phyloP scores from a whole-genome alignment of 2,113 vertebrate genomes.

The Leucoraja erinaceus region DNA sequence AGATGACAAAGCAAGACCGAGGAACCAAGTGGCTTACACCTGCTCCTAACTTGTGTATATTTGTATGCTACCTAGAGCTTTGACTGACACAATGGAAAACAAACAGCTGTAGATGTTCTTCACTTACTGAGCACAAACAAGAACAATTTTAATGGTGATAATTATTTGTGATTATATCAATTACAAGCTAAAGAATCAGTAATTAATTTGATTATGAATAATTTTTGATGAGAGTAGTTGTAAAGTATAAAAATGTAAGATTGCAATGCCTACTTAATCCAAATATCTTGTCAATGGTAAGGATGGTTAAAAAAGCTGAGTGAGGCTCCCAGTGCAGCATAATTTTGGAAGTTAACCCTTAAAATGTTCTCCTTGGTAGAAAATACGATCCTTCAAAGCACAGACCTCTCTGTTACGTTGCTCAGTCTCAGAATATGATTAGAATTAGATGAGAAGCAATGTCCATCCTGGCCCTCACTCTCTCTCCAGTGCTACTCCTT shows the following conservation, averaged over 20 bases:
- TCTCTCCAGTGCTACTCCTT: neutral
- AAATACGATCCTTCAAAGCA: neutral
- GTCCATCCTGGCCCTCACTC: neutral
- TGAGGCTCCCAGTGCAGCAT: neutral
- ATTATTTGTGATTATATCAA: neutral
- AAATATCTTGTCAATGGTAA: neutral
- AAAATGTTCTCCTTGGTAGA: neutral
- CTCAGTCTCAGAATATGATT: neutral
- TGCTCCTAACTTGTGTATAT: too few species aligned
- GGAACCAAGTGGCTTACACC: too few species aligned
- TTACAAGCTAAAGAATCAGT: neutral
- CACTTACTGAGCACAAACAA: neutral
- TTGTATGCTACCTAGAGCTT: too few species aligned
- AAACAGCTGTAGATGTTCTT: neutral
- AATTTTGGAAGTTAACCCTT: neutral
- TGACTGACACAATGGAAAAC: too few species aligned
- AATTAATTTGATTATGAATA: neutral
- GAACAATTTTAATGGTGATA: neutral
- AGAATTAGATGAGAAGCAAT: neutral
- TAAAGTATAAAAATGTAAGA: neutral
- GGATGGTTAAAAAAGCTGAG: neutral
- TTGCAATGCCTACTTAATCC: neutral
- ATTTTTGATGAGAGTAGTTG: neutral
- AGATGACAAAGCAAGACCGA: too few species aligned
- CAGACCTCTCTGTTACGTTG: neutral